These are phyloP conservation scores for Eugnorisma glareosa DNA, from an alignment of 2,888 invertebrate genomes.

Conservation along the genomic window DNA sequence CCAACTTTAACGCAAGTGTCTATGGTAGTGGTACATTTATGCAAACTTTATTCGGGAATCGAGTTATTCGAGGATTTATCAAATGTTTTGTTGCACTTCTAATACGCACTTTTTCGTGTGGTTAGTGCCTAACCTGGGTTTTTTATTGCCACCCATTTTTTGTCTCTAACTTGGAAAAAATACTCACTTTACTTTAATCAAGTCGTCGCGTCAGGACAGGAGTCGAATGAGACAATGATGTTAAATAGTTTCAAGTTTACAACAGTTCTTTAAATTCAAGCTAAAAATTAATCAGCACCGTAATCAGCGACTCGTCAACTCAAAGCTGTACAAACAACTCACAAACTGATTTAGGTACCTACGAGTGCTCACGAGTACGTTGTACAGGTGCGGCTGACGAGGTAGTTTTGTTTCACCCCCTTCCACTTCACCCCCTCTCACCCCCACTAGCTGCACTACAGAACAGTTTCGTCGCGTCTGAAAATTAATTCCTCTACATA, in stretches of 20 bases:
- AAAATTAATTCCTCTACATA: slow-evolving; percentile 91
- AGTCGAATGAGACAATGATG: not conserved
- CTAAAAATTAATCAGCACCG: slow-evolving; percentile 9
- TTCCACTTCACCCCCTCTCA: slow-evolving; percentile 54
- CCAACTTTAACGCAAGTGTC: slow-evolving; percentile 27
- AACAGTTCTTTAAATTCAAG: not conserved
- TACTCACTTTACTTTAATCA: not conserved
- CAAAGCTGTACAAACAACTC: slow-evolving; percentile 54
- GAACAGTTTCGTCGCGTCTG: slow-evolving; percentile 88
- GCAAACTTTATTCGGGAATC: slow-evolving; percentile 8
- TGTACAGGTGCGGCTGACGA: slow-evolving; percentile 86
- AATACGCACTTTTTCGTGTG: not conserved
- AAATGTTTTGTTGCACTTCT: not conserved
- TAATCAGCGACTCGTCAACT: slow-evolving; percentile 50
- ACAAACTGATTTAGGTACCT: slow-evolving; percentile 87
- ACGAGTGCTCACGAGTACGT: slow-evolving; percentile 75
- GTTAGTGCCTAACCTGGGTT: too few species aligned
- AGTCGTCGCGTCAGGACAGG: not conserved
- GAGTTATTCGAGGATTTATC: not conserved
- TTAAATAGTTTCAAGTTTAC: not conserved
- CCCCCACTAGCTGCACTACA: slow-evolving; percentile 75
- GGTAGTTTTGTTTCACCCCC: slow-evolving; percentile 83
- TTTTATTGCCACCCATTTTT: too few species aligned
- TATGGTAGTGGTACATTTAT: slow-evolving; percentile 14
- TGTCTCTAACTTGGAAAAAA: too few species aligned